Evolutionary conservation across 2,797 vertebrate species (phyloP).

Genomic region (Gambelia wislizenii): DNA sequence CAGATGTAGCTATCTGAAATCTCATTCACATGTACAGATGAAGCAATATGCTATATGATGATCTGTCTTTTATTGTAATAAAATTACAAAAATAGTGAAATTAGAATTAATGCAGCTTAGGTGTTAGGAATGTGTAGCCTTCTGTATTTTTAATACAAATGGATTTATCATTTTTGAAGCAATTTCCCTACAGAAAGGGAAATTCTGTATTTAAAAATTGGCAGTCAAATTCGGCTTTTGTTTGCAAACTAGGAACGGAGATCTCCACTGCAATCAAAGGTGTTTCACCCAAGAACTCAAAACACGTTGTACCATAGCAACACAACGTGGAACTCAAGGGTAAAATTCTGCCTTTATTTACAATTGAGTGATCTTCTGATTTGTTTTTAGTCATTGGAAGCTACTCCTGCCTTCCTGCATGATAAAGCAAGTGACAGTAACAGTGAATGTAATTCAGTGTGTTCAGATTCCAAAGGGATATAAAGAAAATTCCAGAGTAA

Average conservation of each 20-base stretch:
- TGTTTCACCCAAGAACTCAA: slow-evolving; percentile 35
- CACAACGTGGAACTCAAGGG: slow-evolving; percentile 9
- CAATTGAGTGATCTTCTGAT: slow-evolving; percentile 3
- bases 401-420: slow-evolving; percentile 27
- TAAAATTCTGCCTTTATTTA: slow-evolving; percentile 39
- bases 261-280: slow-evolving; percentile 45
- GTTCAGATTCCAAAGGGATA: slow-evolving; percentile 17
- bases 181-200: slow-evolving; percentile 20
- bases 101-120: neutral
- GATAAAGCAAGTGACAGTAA: slow-evolving; percentile 10
- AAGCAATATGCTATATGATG: neutral
- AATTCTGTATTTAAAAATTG: slow-evolving; percentile 2
- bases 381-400: slow-evolving; percentile 44
- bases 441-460: slow-evolving; percentile 2
- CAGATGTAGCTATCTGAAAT: slow-evolving; percentile 12
- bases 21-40: neutral
- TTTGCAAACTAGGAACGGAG: slow-evolving; percentile 39
- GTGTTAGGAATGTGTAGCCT: neutral
- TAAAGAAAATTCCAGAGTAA: neutral
- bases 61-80: neutral
- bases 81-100: neutral
- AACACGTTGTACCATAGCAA: neutral
- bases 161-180: slow-evolving; percentile 20
- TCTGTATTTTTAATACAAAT: slow-evolving; percentile 32
- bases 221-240: neutral